phyloP scores from a whole-genome alignment of 30 jellyfish, hydroid and myxozoan genomes.

The Chrysaora quinquecirrha region DNA sequence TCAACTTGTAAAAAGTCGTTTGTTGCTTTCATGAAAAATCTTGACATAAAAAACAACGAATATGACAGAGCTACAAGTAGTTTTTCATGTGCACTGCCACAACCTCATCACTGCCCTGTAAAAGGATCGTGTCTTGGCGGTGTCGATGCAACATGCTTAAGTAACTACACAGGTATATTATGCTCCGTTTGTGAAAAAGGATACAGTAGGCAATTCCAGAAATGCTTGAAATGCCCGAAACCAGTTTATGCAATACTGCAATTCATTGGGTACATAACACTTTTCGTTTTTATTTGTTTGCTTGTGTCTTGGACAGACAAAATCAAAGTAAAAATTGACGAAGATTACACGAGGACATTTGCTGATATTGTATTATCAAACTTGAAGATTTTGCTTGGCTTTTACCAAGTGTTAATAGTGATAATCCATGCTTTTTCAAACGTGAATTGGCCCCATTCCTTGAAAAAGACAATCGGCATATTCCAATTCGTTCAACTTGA shows the following conservation, averaged over 20 bases:
- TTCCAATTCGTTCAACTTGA: constrained; percentile 37
- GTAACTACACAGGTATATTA: constrained; percentile 51
- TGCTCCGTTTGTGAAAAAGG: constrained; percentile 60
- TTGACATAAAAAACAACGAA: constrained; percentile 1
- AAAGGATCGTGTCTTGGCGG: constrained; percentile 66
- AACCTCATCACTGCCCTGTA: constrained; percentile 54
- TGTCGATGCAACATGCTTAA: constrained; percentile 22
- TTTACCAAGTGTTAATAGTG: constrained; percentile 41
- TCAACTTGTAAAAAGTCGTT: constrained; percentile 1
- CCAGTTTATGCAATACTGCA: constrained; percentile 10
- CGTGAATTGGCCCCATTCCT: constrained; percentile 56
- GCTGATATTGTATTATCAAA: constrained; percentile 56
- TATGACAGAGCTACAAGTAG: constrained; percentile 29
- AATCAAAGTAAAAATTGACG: no score
- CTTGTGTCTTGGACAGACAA: constrained; percentile 46
- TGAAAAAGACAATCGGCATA: not conserved
- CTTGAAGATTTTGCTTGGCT: constrained; percentile 47
- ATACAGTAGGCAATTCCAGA: constrained; percentile 28
- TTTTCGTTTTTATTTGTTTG: constrained; percentile 29
- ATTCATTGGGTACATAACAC: constrained; percentile 6
- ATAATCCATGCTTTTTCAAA: constrained; percentile 13
- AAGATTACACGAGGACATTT: constrained; percentile 21
- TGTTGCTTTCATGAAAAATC: constrained; percentile 16
- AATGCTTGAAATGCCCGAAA: constrained; percentile 47
- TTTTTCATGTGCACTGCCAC: constrained; percentile 17